A percentile compares a stretch with the other conserved stretches of the same genome.
Conservation (phyloP, 2,888 invertebrate genomes). For the Caenorhabditis sp. region DNA sequence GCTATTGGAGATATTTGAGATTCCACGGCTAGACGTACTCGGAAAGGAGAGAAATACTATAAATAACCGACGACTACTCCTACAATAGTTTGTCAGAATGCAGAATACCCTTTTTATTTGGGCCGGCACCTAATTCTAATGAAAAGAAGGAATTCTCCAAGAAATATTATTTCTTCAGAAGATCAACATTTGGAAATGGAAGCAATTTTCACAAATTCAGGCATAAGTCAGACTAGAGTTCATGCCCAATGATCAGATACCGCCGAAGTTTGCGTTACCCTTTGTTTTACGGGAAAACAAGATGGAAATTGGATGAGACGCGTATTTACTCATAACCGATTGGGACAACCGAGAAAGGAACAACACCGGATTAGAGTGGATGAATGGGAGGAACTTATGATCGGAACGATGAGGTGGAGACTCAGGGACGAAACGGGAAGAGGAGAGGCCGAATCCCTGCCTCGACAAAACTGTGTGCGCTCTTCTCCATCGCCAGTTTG, state of each 20-base stretch:
- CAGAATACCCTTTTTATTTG: constrained; percentile 3
- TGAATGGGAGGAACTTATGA: not conserved
- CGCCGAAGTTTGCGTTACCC: too few species aligned
- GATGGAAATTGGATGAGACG: not conserved
- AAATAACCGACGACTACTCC: constrained; percentile 3
- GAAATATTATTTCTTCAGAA: not conserved
- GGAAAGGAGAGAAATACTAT: not conserved
- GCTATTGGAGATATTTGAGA: constrained; percentile 6
- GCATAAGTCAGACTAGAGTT: too few species aligned
- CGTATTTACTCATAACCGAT: constrained; percentile 1
- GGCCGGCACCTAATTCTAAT: not conserved
- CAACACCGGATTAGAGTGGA: not conserved
- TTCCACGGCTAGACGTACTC: not conserved
- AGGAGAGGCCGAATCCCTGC: constrained; percentile 5
- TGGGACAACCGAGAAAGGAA: not conserved
- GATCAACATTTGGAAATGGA: too few species aligned
- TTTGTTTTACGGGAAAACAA: not conserved
- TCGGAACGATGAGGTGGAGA: not conserved
- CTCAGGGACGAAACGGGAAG: constrained; percentile 12
- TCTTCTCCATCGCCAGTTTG: constrained; percentile 24
- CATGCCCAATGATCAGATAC: too few species aligned
- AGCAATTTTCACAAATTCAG: too few species aligned
- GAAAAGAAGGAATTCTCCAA: not conserved
- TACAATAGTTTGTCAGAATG: not conserved
- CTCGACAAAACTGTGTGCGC: constrained; percentile 9